Evolutionary conservation across 2,888 invertebrate species (phyloP), one percentile per base, ranked within the genome.

Genomic region (Steromphala cineraria): DNA sequence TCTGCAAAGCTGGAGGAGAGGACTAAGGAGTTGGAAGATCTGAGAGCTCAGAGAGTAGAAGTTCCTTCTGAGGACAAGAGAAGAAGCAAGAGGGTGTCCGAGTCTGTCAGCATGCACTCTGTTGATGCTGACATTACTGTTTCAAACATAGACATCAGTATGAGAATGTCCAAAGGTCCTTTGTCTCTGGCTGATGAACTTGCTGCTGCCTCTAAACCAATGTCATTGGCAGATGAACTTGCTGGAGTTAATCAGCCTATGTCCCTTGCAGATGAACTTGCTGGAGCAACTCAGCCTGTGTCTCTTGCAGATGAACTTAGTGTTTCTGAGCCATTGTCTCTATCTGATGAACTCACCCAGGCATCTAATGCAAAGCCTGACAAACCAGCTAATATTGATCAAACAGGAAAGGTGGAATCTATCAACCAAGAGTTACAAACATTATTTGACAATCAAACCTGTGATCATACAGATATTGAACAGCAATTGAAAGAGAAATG

Each of bases 41-140:
- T 81, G 36, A 28, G 75, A 24, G 53, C 77, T n/a, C 53, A 82
- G 24, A 71, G 67, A 17, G 53, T 77, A 53, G 75, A 75, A 36
- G 56, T 81, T 24, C 17, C 28, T 28, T 2, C 10, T 24, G 24
- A 28, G 2, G 24, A 24, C 13, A 24, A 62, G 62, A 62, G n/a
- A 17, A 31, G 13, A 7, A 62, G 62, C 62, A 5, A 24, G 62
- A 21, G 17, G 21, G 28, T 62, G 62, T 62, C 62, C 24, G 4
- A 21, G 24, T 62, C 62, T 24, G 8, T 62, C n/a, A 31, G 24
- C 17, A 24, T 62, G 28, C 24, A 24, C 28, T 62, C 62, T 28
- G 13, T 62, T 62, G 62, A 62, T 62, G 62, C 62, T 24, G 62
- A 62, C 28, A 15, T 62, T 10, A 62, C 62, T 28, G 62, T 62